Evolutionary conservation across 2,888 invertebrate species (phyloP).

Genomic region (Liopterus haemorrhoidalis): DNA sequence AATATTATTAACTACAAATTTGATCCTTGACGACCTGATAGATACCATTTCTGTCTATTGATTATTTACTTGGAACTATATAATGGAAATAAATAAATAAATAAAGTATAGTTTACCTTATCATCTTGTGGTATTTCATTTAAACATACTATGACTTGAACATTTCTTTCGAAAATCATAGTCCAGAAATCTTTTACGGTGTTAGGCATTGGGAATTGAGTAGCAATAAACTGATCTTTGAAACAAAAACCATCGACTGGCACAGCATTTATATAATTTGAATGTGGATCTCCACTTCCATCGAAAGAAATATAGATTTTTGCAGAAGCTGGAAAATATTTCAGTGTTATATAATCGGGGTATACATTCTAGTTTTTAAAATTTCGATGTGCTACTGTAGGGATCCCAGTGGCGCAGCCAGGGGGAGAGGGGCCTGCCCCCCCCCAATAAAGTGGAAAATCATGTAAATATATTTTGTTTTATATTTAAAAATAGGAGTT

Average conservation of each 20-base stretch:
- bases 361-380: too few relatives aligned
- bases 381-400: conserved; percentile 8
- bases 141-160: conserved; percentile 39
- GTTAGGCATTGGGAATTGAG: conserved; percentile 40
- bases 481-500: too few relatives aligned
- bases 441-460: too few relatives aligned
- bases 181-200: conserved; percentile 44
- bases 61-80: too few relatives aligned
- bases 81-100: too few relatives aligned
- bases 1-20: too few relatives aligned
- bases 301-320: conserved; percentile 37
- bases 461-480: too few relatives aligned
- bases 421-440: too few relatives aligned
- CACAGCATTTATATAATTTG: conserved; percentile 42
- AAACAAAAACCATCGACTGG: conserved; percentile 38
- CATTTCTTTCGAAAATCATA: conserved; percentile 40
- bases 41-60: too few relatives aligned
- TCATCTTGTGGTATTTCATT: conserved; percentile 38
- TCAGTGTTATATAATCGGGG: not conserved
- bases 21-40: too few relatives aligned
- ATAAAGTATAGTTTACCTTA: conserved; percentile 30
- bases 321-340: conserved; percentile 14
- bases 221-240: conserved; percentile 40
- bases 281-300: conserved; percentile 34
- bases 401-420: too few relatives aligned